Base-by-base conservation (phyloP, 2,113 vertebrate species). In the Myiozetetes cayanensis region DNA sequence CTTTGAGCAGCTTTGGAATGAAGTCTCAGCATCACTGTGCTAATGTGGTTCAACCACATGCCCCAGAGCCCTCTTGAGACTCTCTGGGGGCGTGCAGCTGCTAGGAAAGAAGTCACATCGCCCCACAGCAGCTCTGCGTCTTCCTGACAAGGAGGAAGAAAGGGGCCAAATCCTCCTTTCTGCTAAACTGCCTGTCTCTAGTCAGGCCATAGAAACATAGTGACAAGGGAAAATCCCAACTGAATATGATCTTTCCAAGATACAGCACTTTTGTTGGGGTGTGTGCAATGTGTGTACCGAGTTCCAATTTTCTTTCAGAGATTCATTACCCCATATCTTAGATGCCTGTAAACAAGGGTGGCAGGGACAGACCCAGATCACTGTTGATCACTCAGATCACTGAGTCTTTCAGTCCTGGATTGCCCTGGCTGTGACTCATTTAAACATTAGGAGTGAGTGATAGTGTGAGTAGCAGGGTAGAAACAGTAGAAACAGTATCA, bases 1-100 rank as follows among this genome's bases (percentile, higher is more conserved):
- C 52, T 81, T 25, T 1, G 5, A 76, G 73, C 18, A 82, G 47
- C 35, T 91, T 70, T 31, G 58, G 21, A 44, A 39, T 75, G 35
- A 50, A 1, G 4, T n/a, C 2, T 1, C 5, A 4, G 47, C 12
- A 56, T 13, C 6, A 3, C 44, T 67, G 65, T 2, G 3, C 55
- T 33, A 20, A 35, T 3, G 1, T 35, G 27, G 47, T 39, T 27
- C 61, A 75, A 39, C 25, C 39, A 66, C 6, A 6, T 2, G 4
- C 8, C 30, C 66, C 74, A 82, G 66, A 41, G 23, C 31, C 66
- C 7, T 4, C 49, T n/a, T 1, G 2, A 55, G 27, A 35, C 41
- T 30, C 46, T 73, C 62, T 49, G 4, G 1, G 0, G n/a, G 30
- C 4, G 3, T 47, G 27, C 67, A 95, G 58, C 58, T 77, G 61